Percentiles rank a stretch among this genome's conserved stretches.
Evolutionary conservation across 2,113 vertebrate genomes (phyloP).

Genomic region (Hemichromis elongatus): DNA sequence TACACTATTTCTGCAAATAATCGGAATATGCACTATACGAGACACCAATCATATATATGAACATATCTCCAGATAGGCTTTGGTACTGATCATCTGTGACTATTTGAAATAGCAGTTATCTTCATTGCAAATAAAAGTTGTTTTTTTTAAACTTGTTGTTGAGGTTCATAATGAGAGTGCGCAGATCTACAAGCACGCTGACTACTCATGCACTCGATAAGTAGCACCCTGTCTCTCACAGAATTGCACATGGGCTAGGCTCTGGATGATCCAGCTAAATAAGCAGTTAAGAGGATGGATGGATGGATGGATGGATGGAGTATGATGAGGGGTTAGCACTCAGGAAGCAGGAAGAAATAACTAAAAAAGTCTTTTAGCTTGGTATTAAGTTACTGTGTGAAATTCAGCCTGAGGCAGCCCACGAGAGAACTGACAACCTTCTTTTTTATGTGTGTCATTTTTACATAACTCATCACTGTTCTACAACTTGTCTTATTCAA

Average conservation of each 20-base stretch:
- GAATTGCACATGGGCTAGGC: not conserved
- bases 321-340: not conserved
- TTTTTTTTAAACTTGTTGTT: rapidly evolving
- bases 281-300: not conserved
- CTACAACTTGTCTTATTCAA: not conserved
- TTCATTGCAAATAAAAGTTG: not conserved
- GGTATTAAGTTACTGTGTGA: not conserved
- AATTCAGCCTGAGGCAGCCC: not conserved
- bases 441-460: not conserved
- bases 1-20: not conserved
- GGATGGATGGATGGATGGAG: not conserved
- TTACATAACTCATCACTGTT: not conserved
- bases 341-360: not conserved
- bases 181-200: not conserved
- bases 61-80: not conserved
- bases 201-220: not conserved
- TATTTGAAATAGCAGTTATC: not conserved
- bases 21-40: not conserved
- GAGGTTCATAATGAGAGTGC: not conserved
- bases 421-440: not conserved
- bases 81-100: not conserved
- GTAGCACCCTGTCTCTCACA: not conserved
- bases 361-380: not conserved
- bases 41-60: not conserved
- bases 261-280: not conserved